These are phyloP conservation scores for Agrochola lychnidis DNA, from an alignment of 2,888 invertebrate genomes.

Conservation along the genomic window DNA sequence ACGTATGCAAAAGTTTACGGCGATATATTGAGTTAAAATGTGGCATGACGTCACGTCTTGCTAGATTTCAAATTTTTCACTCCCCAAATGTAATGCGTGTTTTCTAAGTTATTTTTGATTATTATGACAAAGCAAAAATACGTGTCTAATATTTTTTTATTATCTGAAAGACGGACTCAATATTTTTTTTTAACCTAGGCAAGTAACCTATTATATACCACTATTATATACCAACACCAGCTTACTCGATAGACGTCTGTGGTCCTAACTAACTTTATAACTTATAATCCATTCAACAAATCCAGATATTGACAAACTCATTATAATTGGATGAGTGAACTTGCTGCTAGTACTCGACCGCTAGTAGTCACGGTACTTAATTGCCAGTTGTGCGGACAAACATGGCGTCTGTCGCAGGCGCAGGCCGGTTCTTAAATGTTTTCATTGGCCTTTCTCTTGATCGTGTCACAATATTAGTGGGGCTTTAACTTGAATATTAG, in stretches of 20 bases:
- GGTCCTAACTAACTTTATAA: neutral
- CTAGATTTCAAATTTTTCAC: no score
- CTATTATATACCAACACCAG: neutral
- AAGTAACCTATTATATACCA: neutral
- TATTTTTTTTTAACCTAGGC: no score
- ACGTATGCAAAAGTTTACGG: no score
- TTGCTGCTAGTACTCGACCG: slow-evolving; percentile 57
- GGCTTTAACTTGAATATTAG: slow-evolving; percentile 32
- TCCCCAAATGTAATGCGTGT: no score
- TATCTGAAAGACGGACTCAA: no score
- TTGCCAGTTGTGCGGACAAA: slow-evolving; percentile 68
- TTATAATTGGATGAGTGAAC: slow-evolving; percentile 71
- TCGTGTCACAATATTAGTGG: slow-evolving; percentile 54
- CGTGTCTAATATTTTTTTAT: no score
- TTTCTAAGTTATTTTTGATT: no score
- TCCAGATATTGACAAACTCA: slow-evolving; percentile 63
- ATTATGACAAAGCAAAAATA: no score
- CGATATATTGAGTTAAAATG: no score
- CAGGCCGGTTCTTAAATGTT: slow-evolving; percentile 76
- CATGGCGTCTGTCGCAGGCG: slow-evolving; percentile 54
- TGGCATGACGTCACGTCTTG: no score
- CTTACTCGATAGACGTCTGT: neutral
- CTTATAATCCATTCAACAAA: slow-evolving; percentile 36
- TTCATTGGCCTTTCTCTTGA: slow-evolving; percentile 77
- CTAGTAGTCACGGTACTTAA: slow-evolving; percentile 81